Evolutionary conservation across 1,140 invertebrate species (phyloP), one percentile per base, ranked within the genome.

Genomic region (Drosophila nebulosa): DNA sequence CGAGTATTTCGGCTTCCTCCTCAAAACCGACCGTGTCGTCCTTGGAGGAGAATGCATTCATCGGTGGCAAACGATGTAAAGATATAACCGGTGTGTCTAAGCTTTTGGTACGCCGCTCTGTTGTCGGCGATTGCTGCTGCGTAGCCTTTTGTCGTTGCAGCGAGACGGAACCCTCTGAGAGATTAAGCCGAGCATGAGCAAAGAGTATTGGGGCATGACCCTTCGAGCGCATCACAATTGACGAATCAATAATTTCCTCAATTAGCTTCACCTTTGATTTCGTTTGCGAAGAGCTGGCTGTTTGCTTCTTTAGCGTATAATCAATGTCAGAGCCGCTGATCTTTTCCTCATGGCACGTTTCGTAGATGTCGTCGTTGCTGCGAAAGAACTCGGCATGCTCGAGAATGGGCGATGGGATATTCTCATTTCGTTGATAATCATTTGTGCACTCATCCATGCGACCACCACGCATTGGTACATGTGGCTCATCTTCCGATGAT

Each of bases 21-120:
- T 95, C 94, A 35, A 93, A 93, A 62, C 94, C 95, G 0, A 97
- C 94, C 0, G 96, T 97, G 86, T 97, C 96, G 91, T 97, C 96
- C 91, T 97, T 97, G 61, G 96, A 96, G 0, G 96, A 97, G 92
- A 97, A 96, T 0, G 96, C 95, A 91, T 96, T 96, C 79, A 95
- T 94, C n/a, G 95, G 95, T 22, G 96, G 96, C 59, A 97, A 91
- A 78, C 94, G 93, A 90, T 96, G 95, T 18, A 97, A 88, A 14
- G 96, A 94, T 79, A 97, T 96, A 46, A 97, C 95, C 7, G 96
- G 95, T 14, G 96, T 95, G 86, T 97, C 96, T 69, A 97, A 92
- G 64, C 96, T 97, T 90, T 96, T 96, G 0, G 96, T 95, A 78
- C 96, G 93, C 67, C 96, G 93, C 66, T 95, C 94, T 16, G 95